phyloP scores from a whole-genome alignment of 2,888 invertebrate genomes.

The Amblyteles armatorius region DNA sequence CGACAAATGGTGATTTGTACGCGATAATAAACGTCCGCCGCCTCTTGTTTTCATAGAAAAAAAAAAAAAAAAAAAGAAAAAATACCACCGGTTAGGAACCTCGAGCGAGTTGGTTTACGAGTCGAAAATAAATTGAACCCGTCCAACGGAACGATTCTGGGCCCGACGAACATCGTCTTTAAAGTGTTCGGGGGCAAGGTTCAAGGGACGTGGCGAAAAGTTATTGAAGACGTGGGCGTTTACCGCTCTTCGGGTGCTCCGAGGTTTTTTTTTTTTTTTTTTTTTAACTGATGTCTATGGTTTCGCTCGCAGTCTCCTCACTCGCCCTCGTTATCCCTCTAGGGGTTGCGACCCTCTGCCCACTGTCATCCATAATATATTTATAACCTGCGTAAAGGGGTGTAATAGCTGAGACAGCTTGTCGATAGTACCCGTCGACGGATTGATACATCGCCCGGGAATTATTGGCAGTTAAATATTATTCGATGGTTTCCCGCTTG shows the following conservation, averaged over 20 bases:
- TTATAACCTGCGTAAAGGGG: conserved; percentile 72
- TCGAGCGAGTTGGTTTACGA: conserved; percentile 33
- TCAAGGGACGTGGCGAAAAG: conserved; percentile 14
- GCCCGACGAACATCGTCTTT: conserved; percentile 31
- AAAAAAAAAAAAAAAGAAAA: background rate
- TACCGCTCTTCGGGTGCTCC: background rate
- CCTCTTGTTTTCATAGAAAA: conserved; percentile 48
- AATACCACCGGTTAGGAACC: background rate
- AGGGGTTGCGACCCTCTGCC: conserved; percentile 47
- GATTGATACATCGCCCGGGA: conserved; percentile 74
- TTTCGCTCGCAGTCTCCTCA: conserved; percentile 47
- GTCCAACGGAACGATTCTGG: background rate
- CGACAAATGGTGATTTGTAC: conserved; percentile 72
- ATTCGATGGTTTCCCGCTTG: conserved; percentile 51
- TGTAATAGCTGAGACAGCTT: conserved; percentile 75
- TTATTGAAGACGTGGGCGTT: conserved; percentile 29
- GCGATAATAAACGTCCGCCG: conserved; percentile 69
- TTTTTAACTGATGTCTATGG: conserved; percentile 56
- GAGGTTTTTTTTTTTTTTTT: background rate
- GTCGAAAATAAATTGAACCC: conserved; percentile 34
- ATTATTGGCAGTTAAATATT: conserved; percentile 75
- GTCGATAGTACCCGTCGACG: conserved; percentile 74
- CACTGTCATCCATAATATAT: conserved; percentile 74
- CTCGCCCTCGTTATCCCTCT: conserved; percentile 9
- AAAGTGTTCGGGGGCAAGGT: conserved; percentile 11